Evolutionary conservation across 1,140 invertebrate genomes (phyloP), one percentile per base, ranked within the genome.

Genomic region (Protaetia brevitarsis): DNA sequence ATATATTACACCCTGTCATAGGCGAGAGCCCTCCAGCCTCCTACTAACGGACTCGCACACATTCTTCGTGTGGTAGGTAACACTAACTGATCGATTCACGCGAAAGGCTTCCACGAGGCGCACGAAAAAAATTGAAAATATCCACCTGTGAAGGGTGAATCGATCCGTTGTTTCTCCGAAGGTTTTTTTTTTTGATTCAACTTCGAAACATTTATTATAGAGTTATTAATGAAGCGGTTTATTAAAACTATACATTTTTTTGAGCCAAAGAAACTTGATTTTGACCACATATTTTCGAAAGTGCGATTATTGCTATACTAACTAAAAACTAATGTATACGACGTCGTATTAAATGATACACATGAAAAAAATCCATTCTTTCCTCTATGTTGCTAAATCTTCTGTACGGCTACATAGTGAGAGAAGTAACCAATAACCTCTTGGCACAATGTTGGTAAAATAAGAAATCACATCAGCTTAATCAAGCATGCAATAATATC

Each of bases 1-100:
- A 72, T 72, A 72, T 72, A 72, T 72, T 72, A 72, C 69, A 72
- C 69, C 71, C 71, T 72, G 71, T 72, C 71, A 72, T 66, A 66
- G 70, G 69, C 68, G 68, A 69, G 65, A 66, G 68, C 59, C 66
- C 66, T 65, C 67, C 68, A 67, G 66, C 64, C 68, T 68, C 64
- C 65, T 70, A 70, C 69, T 70, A 70, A 70, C 69, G 66, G 69
- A 64, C 69, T 70, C 69, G 64, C 66, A 70, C 69, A 66, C 69
- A 70, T 70, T 70, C 69, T 62, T 70, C 66, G 56, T 68, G 66
- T 70, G 69, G 69, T 70, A 70, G 69, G 69, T 70, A 70, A 67
- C 64, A 66, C 57, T 66, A 61, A 60, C 57, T 31, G 57, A 59
- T 29, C 29, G 57, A 59, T 29, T 28, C 57, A 31, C 57, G 57